Percentiles rank a stretch among this genome's conserved stretches.
phyloP scores from a whole-genome alignment of 2,888 invertebrate genomes.

The Ditula angustiorana region DNA sequence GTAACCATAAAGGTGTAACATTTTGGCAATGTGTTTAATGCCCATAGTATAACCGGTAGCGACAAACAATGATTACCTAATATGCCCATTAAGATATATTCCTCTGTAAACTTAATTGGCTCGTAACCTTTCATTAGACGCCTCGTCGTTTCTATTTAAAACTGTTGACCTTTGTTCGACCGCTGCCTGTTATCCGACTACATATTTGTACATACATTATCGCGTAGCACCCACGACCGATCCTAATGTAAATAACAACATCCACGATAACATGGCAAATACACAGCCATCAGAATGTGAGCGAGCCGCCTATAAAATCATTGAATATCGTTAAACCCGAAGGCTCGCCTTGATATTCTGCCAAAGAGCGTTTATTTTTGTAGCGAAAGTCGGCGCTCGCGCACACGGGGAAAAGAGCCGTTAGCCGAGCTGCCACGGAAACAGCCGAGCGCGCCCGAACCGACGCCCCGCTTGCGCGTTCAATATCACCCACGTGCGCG shows the following conservation, averaged over 20 bases:
- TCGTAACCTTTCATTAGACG: conserved; percentile 37
- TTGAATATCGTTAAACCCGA: conserved; percentile 72
- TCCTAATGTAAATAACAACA: conserved; percentile 28
- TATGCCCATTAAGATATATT: conserved; percentile 29
- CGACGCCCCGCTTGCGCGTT: conserved; percentile 53
- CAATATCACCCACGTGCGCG: conserved; percentile 60
- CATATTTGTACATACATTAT: conserved; percentile 34
- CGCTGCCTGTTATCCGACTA: conserved; percentile 24
- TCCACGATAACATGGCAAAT: conserved; percentile 13
- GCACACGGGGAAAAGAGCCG: conserved; percentile 73
- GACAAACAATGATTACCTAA: conserved; percentile 11
- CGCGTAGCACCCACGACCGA: conserved; percentile 14
- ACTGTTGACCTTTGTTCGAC: conserved; percentile 35
- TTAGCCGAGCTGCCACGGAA: conserved; percentile 74
- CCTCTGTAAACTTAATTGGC: conserved; percentile 35
- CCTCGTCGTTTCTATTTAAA: conserved; percentile 33
- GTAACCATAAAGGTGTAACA: not conserved
- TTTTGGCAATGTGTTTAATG: not conserved
- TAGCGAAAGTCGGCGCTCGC: conserved; percentile 76
- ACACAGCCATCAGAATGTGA: conserved; percentile 40
- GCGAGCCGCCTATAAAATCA: conserved; percentile 72
- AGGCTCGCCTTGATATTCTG: conserved; percentile 82
- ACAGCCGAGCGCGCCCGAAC: conserved; percentile 68
- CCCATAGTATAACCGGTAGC: not conserved
- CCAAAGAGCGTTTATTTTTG: conserved; percentile 84